A percentile compares a stretch with the other conserved stretches of the same genome.
Conservation (phyloP, 64 coral and sea anemone species). For the Montipora efflorescens region DNA sequence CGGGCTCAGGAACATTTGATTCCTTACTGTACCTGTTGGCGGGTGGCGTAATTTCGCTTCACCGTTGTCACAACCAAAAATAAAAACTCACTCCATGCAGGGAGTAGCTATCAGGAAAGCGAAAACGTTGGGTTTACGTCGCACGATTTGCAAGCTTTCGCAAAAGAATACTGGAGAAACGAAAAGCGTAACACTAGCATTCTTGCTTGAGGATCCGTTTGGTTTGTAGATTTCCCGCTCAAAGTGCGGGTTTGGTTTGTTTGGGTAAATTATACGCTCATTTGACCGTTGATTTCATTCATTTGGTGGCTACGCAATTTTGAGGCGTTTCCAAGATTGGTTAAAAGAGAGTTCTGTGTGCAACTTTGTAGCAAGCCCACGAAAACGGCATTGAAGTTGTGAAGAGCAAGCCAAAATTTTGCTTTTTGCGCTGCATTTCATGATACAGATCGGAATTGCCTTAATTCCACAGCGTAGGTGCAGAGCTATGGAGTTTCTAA, state of each 20-base stretch:
- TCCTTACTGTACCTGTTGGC: conserved; percentile 10
- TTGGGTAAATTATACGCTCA: neutral
- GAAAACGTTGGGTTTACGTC: neutral
- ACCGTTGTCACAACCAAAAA: conserved; percentile 38
- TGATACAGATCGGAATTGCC: no score
- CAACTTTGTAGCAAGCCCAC: neutral
- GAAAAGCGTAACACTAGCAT: neutral
- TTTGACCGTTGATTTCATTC: neutral
- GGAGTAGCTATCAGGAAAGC: conserved; percentile 5
- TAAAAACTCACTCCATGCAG: conserved; percentile 45
- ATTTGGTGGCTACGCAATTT: conserved; percentile 5
- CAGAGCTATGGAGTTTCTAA: neutral
- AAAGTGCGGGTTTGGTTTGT: neutral
- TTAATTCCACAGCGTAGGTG: neutral
- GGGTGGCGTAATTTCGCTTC: conserved; percentile 61
- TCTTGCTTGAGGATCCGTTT: neutral
- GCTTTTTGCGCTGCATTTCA: neutral
- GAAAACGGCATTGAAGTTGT: neutral
- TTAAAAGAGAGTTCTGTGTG: neutral
- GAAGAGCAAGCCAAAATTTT: no score
- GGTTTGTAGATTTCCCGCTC: neutral
- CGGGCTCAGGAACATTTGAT: conserved; percentile 1
- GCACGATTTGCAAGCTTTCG: neutral
- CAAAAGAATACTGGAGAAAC: neutral
- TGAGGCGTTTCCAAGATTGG: conserved; percentile 29